Base-by-base conservation (phyloP, 2,888 invertebrate species). In the Hirudinaria manillensis region DNA sequence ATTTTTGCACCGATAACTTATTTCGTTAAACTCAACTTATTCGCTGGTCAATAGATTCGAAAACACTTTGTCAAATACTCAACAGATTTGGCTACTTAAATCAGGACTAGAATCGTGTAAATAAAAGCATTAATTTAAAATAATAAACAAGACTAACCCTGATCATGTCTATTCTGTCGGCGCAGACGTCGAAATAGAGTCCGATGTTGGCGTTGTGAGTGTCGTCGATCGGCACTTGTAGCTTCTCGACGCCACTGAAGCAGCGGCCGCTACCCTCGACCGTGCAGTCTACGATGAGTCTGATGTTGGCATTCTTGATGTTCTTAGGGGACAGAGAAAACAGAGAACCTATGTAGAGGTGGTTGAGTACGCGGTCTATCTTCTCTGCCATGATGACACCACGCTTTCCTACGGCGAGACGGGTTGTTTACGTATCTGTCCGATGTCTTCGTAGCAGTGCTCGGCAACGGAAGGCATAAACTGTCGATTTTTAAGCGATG, bases 251-350 rank as follows among this genome's bases (percentile, higher is more conserved):
- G 72, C 84, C 85, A 13, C 53, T 24, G 32, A 72, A 72, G 16
- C 21, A 34, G 10, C 55, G 51, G 32, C 56, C 65, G 0, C 93
- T 93, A 68, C 93, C 88, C 83, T 94, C 94, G 0, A 91, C 89
- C 0, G 93, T 93, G 29, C 90, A 91, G 83, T 92, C 93, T 74
- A 94, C 89, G 56, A 94, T 89, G 81, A 91, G 90, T 1, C 91
- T 90, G 72, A 94, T 90, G 68, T 89, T 89, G 51, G 91, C 86
- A 2, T 88, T 88, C 78, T 89, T 88, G 53, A 94, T 87, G 70
- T 89, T 89, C 3, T 89, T 89, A 0, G 90, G 89, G 71, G 90
- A 88, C 29, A 91, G 87, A 0, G 91, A 90, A 72, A 91, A 90
- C 0, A 93, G 93, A 21, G 93, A 93, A 80, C 92, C 91, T 56